Conservation (phyloP, 2,888 invertebrate species). For the Athetis lepigone region DNA sequence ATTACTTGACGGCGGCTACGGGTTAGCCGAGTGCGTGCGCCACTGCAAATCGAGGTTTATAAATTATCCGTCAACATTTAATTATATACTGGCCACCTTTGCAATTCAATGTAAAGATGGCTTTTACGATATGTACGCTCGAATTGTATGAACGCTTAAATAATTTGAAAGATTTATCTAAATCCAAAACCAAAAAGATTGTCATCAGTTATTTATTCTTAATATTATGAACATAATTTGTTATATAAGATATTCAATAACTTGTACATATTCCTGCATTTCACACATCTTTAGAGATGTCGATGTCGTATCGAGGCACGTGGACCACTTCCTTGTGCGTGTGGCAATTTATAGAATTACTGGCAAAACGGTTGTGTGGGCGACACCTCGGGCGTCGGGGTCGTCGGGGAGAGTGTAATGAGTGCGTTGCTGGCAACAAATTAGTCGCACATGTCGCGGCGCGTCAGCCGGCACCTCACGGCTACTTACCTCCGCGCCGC, state of each 20-base stretch:
- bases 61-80: constrained; percentile 77
- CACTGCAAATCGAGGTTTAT: constrained; percentile 69
- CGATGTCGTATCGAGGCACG: constrained; percentile 70
- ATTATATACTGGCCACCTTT: constrained; percentile 70
- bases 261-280: constrained; percentile 43
- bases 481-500: constrained; percentile 76
- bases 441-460: constrained; percentile 88
- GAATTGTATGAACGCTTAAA: constrained; percentile 54
- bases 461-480: constrained; percentile 84
- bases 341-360: constrained; percentile 86
- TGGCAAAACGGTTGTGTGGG: constrained; percentile 81
- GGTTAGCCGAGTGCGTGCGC: constrained; percentile 61
- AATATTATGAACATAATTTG: neutral
- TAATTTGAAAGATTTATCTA: constrained; percentile 62
- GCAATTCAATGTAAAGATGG: constrained; percentile 69
- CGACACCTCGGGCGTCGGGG: constrained; percentile 88
- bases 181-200: constrained; percentile 60
- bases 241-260: constrained; percentile 32
- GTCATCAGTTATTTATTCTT: constrained; percentile 39
- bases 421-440: constrained; percentile 85
- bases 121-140: constrained; percentile 65
- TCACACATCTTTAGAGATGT: constrained; percentile 69
- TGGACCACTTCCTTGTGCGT: constrained; percentile 78
- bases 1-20: constrained; percentile 48
- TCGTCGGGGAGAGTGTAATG: constrained; percentile 82